Evolutionary conservation across 1,140 invertebrate species (phyloP), one percentile per base, ranked within the genome.

Genomic region (Phthorimaea operculella): DNA sequence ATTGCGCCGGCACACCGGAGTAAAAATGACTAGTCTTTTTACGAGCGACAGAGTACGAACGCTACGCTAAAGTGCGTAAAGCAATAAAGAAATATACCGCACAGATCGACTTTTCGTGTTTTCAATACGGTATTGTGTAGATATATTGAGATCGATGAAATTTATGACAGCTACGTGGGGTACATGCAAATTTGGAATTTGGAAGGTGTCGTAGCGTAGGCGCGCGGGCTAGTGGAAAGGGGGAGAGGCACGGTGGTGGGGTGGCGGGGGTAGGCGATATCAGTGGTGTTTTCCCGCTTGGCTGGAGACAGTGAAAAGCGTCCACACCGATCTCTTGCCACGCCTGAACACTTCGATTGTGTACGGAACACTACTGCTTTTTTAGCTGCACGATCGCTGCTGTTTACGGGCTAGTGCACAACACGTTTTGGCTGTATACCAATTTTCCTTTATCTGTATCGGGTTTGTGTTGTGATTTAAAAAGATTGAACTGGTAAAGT

Each of bases 341-440:
- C 36, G 36, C 36, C 36, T 39, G 36, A 39, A 39, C 36, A 39
- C 36, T 39, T 39, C 36, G 36, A 39, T 39, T 39, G 36, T 39
- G 36, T 39, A 12, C 1, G 36, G 36, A 39, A 10, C 33, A 34
- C 36, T 39, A 12, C 36, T 39, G 36, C n/a, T 28, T 39, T 39
- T 39, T 39, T 39, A 39, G 36, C 36, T 28, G 21, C 21, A 28
- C 21, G 21, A 28, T 28, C 36, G 36, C 36, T 2, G 8, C 36
- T 39, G n/a, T 39, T 10, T 39, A 39, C 21, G 21, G 36, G 3
- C n/a, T 39, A 9, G 10, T n/a, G 36, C 36, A 39, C 36, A 39
- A 39, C 36, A 28, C 21, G 21, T 28, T 28, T 28, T 28, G 21
- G 21, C 21, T 28, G 21, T 28, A 28, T 28, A 28, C 21, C 21